Percentiles rank a stretch among this genome's conserved stretches.
Conservation (phyloP, 2,113 vertebrate genomes). For the Eolophus roseicapilla region DNA sequence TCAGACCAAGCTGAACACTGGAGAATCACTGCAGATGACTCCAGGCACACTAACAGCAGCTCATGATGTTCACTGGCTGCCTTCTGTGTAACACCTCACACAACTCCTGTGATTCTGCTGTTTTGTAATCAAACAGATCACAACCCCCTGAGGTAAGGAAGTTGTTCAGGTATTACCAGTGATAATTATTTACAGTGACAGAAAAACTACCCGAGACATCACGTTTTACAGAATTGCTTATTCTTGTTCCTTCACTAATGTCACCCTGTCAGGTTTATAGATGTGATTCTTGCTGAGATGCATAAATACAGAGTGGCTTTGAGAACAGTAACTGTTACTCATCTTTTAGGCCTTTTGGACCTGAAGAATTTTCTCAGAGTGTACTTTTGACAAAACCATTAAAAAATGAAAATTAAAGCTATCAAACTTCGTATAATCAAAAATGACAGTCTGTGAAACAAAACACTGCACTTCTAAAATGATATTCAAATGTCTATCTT, state of each 20-base stretch:
- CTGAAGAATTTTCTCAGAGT: neutral
- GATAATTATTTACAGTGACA: neutral
- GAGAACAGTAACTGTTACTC: neutral
- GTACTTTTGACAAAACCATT: neutral
- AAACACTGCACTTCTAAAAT: neutral
- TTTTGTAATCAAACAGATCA: neutral
- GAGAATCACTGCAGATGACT: neutral
- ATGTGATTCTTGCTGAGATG: neutral
- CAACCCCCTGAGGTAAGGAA: neutral
- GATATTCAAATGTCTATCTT: neutral
- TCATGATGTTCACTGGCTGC: neutral
- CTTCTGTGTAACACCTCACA: neutral
- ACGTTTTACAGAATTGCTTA: neutral
- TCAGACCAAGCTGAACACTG: neutral
- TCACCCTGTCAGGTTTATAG: neutral
- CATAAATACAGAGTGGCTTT: neutral
- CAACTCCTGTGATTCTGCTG: neutral
- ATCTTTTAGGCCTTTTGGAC: neutral
- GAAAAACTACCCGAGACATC: neutral
- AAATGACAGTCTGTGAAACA: neutral
- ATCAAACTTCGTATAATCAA: neutral
- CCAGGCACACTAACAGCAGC: neutral
- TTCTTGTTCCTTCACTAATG: neutral
- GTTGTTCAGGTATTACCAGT: neutral
- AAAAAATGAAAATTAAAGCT: neutral